A percentile compares a stretch with the other conserved stretches of the same genome.
Conservation (phyloP, 1,140 invertebrate genomes). For the fruit fly (Drosophila melanogaster) region Release_6_plus_ISO1_MT NT_033777.3:21522001-21522500, state of each 20-base stretch:
- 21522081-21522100: background rate
- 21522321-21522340: conserved; percentile 9
- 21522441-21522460: conserved; percentile 25
- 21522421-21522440: conserved; percentile 2
- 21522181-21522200: conserved; percentile 45
- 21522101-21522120: conserved; percentile 8
- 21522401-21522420: background rate
- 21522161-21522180: conserved; percentile 24
- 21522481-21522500: background rate
- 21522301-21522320: conserved; percentile 33
- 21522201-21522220: conserved; percentile 2
- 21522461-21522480: conserved; percentile 26
- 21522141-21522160: conserved; percentile 47
- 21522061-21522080: conserved; percentile 45
- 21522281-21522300: conserved; percentile 39
- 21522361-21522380: conserved; percentile 6
- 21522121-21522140: conserved; percentile 5
- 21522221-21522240: conserved; percentile 5
- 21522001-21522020: background rate
- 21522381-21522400: background rate
- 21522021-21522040: conserved; percentile 6
- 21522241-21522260: conserved; percentile 29
- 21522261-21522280: conserved; percentile 2
- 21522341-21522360: conserved; percentile 13
- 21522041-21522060: conserved; percentile 34